Percentiles rank a stretch among this genome's conserved stretches.
These are phyloP conservation scores for Pinna nobilis DNA, from an alignment of 1,140 invertebrate genomes.

Conservation along the genomic window DNA sequence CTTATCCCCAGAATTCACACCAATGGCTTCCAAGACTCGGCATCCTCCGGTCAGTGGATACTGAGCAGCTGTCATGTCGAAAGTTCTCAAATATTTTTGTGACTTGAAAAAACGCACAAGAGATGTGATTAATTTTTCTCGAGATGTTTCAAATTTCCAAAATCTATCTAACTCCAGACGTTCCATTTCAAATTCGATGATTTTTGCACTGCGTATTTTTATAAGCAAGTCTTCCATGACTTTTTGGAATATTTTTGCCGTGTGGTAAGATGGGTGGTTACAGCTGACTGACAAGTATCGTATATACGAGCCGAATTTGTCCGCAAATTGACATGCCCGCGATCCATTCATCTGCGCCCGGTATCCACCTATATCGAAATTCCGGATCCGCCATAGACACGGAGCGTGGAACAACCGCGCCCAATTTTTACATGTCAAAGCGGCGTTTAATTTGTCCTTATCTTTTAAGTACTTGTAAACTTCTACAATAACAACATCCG, in stretches of 20 bases:
- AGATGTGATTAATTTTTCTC: conserved; percentile 37
- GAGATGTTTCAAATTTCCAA: conserved; percentile 39
- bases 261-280: conserved; percentile 41
- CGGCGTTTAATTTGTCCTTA: conserved; percentile 28
- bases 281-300: conserved; percentile 32
- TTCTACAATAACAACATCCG: conserved; percentile 38
- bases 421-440: conserved; percentile 41
- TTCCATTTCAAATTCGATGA: conserved; percentile 39
- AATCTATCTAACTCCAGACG: conserved; percentile 39
- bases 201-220: conserved; percentile 25
- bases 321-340: conserved; percentile 37
- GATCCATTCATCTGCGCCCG: conserved; percentile 14
- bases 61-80: conserved; percentile 45
- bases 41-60: conserved; percentile 23
- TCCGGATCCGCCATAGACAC: conserved; percentile 35
- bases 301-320: conserved; percentile 23
- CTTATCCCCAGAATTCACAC: conserved; percentile 32
- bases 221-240: conserved; percentile 38
- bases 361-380: conserved; percentile 43
- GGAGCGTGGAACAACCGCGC: conserved; percentile 25
- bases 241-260: conserved; percentile 40
- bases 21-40: conserved; percentile 34
- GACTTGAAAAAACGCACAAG: conserved; percentile 36
- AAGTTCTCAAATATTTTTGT: conserved; percentile 29
- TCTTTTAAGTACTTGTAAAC: conserved; percentile 34